Evolutionary conservation across 1,140 invertebrate species (phyloP).

Genomic region (Sinella curviseta): DNA sequence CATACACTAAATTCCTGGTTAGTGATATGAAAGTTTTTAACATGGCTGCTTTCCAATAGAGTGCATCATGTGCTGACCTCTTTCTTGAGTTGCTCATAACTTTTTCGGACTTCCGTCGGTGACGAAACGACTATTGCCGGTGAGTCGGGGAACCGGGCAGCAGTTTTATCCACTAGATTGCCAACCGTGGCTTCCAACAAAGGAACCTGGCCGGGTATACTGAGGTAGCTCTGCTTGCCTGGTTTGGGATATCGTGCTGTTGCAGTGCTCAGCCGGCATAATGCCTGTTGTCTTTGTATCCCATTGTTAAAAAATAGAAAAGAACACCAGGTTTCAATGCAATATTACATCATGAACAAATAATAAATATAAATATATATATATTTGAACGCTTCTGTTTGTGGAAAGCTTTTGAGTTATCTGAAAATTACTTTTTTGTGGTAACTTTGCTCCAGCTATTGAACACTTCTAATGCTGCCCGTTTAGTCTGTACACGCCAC

Average conservation of each 20-base stretch:
- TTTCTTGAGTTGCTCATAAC: constrained; percentile 64
- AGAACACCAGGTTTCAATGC: no score
- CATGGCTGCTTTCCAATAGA: background rate
- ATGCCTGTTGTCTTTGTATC: no score
- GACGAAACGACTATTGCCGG: constrained; percentile 62
- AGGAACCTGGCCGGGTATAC: constrained; percentile 61
- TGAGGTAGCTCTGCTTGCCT: constrained; percentile 49
- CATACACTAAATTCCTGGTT: background rate
- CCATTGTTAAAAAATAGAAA: no score
- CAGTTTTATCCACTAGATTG: constrained; percentile 61
- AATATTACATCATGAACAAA: no score
- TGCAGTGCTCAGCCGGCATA: no score
- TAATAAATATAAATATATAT: no score
- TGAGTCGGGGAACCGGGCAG: constrained; percentile 60
- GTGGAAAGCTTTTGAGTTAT: no score
- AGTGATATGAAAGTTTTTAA: background rate
- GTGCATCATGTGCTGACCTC: constrained; percentile 56
- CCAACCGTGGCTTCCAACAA: constrained; percentile 66
- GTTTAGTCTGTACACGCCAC: no score
- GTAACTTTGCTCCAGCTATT: no score
- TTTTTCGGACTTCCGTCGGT: constrained; percentile 64
- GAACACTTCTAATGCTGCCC: no score
- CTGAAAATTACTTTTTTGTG: no score
- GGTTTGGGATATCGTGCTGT: background rate
- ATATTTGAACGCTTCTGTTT: no score